These are phyloP conservation scores for Trichonephila inaurata DNA, from an alignment of 1,140 invertebrate genomes.

Conservation along the genomic window DNA sequence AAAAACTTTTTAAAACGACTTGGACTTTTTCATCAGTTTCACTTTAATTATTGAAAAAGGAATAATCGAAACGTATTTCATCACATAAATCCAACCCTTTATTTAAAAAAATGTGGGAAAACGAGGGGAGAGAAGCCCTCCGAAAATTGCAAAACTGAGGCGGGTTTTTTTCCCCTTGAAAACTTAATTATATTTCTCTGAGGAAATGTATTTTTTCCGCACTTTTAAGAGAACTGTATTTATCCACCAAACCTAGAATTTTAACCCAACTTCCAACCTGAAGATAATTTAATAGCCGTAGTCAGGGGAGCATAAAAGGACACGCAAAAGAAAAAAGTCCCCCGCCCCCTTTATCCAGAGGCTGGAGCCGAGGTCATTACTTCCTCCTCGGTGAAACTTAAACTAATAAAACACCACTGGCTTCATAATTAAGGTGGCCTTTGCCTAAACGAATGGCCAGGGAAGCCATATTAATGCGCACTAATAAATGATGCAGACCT, in stretches of 20 bases:
- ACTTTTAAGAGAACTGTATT: neutral
- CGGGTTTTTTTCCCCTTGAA: neutral
- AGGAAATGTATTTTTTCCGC: neutral
- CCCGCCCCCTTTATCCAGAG: neutral
- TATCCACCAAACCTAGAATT: slow-evolving; percentile 26
- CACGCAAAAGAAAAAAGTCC: slow-evolving; percentile 44
- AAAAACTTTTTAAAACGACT: no score
- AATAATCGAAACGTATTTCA: no score
- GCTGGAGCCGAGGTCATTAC: slow-evolving; percentile 55
- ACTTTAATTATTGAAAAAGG: no score
- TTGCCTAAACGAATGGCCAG: slow-evolving; percentile 16
- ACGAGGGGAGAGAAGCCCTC: neutral
- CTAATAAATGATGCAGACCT: slow-evolving; percentile 74
- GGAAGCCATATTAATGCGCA: slow-evolving; percentile 68
- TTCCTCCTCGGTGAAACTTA: slow-evolving; percentile 44
- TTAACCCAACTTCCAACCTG: slow-evolving; percentile 21
- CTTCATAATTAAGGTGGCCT: slow-evolving; percentile 71
- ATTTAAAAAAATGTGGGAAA: neutral
- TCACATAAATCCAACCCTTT: neutral
- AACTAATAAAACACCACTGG: slow-evolving; percentile 74
- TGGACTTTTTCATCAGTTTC: no score
- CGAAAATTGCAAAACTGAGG: neutral
- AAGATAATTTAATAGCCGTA: slow-evolving; percentile 63
- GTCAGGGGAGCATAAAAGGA: neutral
- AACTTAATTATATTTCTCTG: neutral